These are phyloP conservation scores for Bryconaethiops microstoma DNA, from an alignment of 2,797 vertebrate genomes.

Conservation along the genomic window DNA sequence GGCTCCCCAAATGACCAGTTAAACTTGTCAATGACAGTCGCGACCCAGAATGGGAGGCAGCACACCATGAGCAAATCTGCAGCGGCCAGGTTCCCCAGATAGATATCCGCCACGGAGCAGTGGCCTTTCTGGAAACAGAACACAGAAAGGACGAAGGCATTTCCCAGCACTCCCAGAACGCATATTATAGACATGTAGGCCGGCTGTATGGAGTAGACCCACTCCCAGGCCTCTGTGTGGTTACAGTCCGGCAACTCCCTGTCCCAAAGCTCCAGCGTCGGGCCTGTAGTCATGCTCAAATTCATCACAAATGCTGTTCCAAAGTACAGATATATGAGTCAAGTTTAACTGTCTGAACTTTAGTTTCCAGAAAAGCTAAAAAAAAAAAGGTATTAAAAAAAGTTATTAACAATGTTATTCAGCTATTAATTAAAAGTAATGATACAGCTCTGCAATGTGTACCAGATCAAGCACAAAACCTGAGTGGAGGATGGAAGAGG, in stretches of 20 bases:
- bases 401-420: neutral
- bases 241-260: conserved; percentile 66
- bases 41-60: conserved; percentile 88
- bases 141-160: conserved; percentile 82
- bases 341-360: neutral
- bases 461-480: conserved; percentile 2
- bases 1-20: conserved; percentile 84
- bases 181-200: conserved; percentile 85
- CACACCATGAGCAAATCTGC: conserved; percentile 85
- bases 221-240: conserved; percentile 65
- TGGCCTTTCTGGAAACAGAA: conserved; percentile 80
- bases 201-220: conserved; percentile 80
- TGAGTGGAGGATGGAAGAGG: neutral
- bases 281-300: conserved; percentile 30
- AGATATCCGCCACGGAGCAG: conserved; percentile 87
- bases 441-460: neutral
- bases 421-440: neutral
- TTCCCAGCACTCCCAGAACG: conserved; percentile 79
- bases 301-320: conserved; percentile 37
- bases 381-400: neutral
- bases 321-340: conserved; percentile 44
- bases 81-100: conserved; percentile 84
- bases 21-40: conserved; percentile 77
- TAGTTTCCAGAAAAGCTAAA: neutral
- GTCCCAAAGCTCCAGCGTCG: conserved; percentile 41